A percentile compares a stretch with the other conserved stretches of the same genome.
These are phyloP conservation scores for Anneissia japonica DNA, from an alignment of 35 echinoderm and acorn worm species.

Conservation along the genomic window DNA sequence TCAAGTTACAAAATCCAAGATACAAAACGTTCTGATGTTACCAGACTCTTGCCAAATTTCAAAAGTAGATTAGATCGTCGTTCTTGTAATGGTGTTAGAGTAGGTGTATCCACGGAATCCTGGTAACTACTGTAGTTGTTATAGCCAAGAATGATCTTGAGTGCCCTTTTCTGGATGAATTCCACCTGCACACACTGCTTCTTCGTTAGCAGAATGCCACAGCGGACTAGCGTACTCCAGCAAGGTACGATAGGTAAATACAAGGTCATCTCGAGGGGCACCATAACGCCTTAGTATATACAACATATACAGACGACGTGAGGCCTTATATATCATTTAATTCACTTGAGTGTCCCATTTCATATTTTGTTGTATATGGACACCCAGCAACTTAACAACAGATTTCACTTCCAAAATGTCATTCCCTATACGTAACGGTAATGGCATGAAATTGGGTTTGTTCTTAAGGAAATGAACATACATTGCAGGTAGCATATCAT, in stretches of 20 bases:
- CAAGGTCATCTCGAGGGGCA: background rate
- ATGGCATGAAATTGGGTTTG: background rate
- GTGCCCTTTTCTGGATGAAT: background rate
- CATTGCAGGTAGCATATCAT: conserved; percentile 11
- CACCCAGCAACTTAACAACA: background rate
- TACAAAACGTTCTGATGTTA: background rate
- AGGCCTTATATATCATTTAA: background rate
- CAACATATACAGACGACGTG: background rate
- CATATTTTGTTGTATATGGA: background rate
- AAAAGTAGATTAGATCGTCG: background rate
- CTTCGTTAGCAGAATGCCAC: background rate
- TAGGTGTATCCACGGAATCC: background rate
- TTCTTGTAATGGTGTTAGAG: background rate
- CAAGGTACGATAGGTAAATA: background rate
- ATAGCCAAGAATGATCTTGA: background rate
- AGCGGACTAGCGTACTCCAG: background rate
- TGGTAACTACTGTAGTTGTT: background rate
- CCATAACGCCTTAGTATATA: background rate
- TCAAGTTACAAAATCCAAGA: too few species aligned
- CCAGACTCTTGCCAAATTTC: background rate
- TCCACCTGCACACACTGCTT: background rate
- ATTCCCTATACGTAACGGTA: background rate
- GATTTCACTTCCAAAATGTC: background rate
- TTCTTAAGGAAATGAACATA: background rate
- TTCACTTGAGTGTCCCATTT: background rate